Base-by-base conservation (phyloP, 2,888 invertebrate genomes). In the Arge pagana region DNA sequence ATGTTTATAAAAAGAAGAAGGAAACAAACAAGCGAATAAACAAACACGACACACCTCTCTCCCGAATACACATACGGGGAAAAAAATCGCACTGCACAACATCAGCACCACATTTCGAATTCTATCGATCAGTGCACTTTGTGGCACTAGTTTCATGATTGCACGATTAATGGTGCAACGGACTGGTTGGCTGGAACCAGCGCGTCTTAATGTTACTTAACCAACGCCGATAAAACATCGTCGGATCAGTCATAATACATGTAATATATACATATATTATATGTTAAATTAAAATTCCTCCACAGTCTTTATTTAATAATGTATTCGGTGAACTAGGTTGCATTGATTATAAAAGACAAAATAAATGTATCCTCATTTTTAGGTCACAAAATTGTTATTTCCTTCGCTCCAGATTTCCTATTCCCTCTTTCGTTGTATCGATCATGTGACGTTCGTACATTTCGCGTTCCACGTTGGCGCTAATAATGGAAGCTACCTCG, bases 341-440 rank as follows among this genome's bases (percentile, higher is more conserved):
- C 73, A 76, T 75, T 76, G 74, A 76, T 75, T 72, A 84, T 83
- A 83, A 83, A 83, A 84, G 83, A 83, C 83, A 83, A 83, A 85
- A 84, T 84, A 84, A 85, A 85, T 84, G 84, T 85, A 84, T 84
- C 83, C 83, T 84, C 84, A 84, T 84, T 83, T 84, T 83, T 83
- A 83, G 84, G 83, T 84, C 83, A 83, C 83, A 81, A 83, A 82
- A 67, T 48, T 79, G 72, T 80, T 78, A 74, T 63, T 79, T 80
- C 79, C 24, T 31, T 13, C 13, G 7, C 31, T 45, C 33, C 45
- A 24, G 21, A 11, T 5, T 10, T 39, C n/a, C 16, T 23, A 8
- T 21, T 13, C 26, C 24, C 40, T 23, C 13, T 39, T 3, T 24
- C 8, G 11, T 40, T 8, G 26, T 6, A 15, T 15, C 15, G 16